Evolutionary conservation across 2,113 vertebrate genomes (phyloP).

Genomic region (Hippoglossus stenolepis): DNA sequence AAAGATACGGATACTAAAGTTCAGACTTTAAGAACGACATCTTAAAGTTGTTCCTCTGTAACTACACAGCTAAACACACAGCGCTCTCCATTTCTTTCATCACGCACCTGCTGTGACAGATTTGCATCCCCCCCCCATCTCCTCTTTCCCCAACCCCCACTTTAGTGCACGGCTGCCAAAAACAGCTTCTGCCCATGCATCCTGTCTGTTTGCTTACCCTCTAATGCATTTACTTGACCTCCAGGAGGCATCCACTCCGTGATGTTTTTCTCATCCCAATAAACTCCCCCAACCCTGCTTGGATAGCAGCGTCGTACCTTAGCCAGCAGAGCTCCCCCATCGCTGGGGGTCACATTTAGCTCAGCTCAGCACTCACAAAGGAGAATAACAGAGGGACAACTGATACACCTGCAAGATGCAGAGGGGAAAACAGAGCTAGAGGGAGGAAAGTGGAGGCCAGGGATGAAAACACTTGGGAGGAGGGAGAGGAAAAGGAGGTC

Average conservation of each 20-base stretch:
- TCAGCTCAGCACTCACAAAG: constrained; percentile 65
- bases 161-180: constrained; percentile 42
- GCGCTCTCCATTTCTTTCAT: constrained; percentile 15
- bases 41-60: background rate
- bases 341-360: constrained; percentile 70
- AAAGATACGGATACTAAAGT: background rate
- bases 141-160: constrained; percentile 20
- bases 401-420: constrained; percentile 48
- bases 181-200: constrained; percentile 44
- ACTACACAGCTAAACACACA: too few relatives aligned
- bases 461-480: background rate
- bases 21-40: background rate
- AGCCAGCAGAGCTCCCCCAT: constrained; percentile 59
- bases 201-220: constrained; percentile 60
- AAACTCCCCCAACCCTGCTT: constrained; percentile 24
- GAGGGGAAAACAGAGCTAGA: constrained; percentile 17
- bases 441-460: constrained; percentile 3
- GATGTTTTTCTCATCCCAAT: constrained; percentile 45
- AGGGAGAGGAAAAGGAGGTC: constrained; percentile 3
- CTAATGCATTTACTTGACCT: constrained; percentile 73
- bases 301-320: constrained; percentile 52
- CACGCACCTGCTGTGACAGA: constrained; percentile 62
- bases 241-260: constrained; percentile 49
- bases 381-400: constrained; percentile 38
- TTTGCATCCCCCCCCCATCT: constrained; percentile 42